Evolutionary conservation across 2,113 vertebrate genomes (phyloP), one percentile per base, ranked within the genome.

Genomic region (Parotia lawesii): DNA sequence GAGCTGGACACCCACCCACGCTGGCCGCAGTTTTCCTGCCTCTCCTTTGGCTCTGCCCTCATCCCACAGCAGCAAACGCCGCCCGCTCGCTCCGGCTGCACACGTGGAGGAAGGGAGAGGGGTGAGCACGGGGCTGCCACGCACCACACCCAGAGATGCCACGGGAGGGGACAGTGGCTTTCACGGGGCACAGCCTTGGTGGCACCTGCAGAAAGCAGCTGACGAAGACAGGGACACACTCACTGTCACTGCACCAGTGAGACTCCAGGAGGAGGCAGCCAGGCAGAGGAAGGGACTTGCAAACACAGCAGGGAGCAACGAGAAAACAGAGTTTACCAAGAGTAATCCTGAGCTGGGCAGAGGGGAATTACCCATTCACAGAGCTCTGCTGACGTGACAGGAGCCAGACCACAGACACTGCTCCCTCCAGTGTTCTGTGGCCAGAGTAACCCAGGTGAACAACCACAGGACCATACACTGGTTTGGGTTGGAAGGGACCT

Each of bases 81-180:
- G 0, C 1, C 16, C 0, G 0, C 57, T 35, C 0, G 0, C 5
- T 28, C 31, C 42, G 45, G 61, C n/a, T n/a, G 56, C 48, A 50
- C 4, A 31, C 2, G 4, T 4, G 53, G 65, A 47, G 38, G 42
- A 38, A 40, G 37, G 21, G 9, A 29, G 27, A 62, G 45, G 11
- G 6, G 5, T 1, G 24, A 74, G 58, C 28, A 53, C 35, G 47
- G 38, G 33, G 42, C 20, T 23, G 21, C 61, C 29, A 31, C 23
- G 44, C 29, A 44, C 9, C 57, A 29, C 2, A 5, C 7, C 12
- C 13, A 47, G 25, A 40, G 73, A 44, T 23, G 58, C 25, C 62
- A 44, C 8, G 15, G 40, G 23, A 56, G 7, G 42, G 69, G 44
- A 66, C 1, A 9, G 69, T 10, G 35, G n/a, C 79, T 69, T 12